Evolutionary conservation across 30 jellyfish, hydroid and myxozoan genomes (phyloP).

Genomic region (Nemopilema nomurai): DNA sequence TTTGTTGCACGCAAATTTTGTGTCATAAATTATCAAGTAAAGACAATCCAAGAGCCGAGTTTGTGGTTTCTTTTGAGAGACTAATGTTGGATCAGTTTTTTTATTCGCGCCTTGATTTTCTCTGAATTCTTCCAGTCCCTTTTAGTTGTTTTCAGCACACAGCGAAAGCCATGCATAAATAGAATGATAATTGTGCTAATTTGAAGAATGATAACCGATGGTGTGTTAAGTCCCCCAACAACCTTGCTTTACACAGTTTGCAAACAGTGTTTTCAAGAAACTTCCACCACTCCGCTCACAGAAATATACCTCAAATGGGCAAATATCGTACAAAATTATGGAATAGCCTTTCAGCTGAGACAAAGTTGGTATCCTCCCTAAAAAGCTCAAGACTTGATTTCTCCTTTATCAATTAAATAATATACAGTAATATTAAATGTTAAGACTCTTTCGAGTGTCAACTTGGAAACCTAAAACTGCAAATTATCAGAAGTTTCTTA

Average conservation of each 20-base stretch:
- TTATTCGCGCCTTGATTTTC: too few relatives aligned
- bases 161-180: background rate
- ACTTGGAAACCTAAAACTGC: background rate
- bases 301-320: background rate
- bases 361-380: too few relatives aligned
- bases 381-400: too few relatives aligned
- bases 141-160: too few relatives aligned
- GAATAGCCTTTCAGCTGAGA: too few relatives aligned
- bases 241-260: background rate
- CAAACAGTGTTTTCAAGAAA: background rate
- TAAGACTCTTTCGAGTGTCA: constrained; percentile 1
- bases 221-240: background rate
- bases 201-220: background rate
- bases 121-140: too few relatives aligned
- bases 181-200: background rate
- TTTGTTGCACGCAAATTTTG: too few relatives aligned
- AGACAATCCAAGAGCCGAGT: too few relatives aligned
- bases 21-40: too few relatives aligned
- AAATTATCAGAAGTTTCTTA: background rate
- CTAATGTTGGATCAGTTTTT: too few relatives aligned
- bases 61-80: too few relatives aligned
- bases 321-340: too few relatives aligned
- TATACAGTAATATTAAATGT: background rate
- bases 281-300: background rate
- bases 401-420: background rate